Evolutionary conservation across 1,140 invertebrate genomes (phyloP).

Genomic region (Drosophila dunni): DNA sequence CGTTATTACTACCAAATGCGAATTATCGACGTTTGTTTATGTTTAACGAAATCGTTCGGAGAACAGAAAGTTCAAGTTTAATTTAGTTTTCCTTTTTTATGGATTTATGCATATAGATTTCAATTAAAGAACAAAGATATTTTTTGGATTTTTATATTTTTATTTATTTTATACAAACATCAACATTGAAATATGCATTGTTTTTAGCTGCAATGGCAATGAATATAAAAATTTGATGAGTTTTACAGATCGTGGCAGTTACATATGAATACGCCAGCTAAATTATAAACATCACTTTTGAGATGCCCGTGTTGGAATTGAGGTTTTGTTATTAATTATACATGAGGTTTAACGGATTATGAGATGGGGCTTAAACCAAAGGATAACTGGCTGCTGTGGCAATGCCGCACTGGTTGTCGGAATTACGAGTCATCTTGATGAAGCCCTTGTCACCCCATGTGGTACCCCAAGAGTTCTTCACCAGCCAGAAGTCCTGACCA

Average conservation of each 20-base stretch:
- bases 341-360: conserved; percentile 38
- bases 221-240: conserved; percentile 30
- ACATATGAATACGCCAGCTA: conserved; percentile 21
- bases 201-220: conserved; percentile 39
- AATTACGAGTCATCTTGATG: conserved; percentile 95
- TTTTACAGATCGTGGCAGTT: conserved; percentile 15
- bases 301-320: conserved; percentile 67
- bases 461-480: conserved; percentile 92
- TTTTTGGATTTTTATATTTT: conserved; percentile 40
- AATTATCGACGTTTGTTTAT: background rate
- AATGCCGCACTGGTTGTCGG: conserved; percentile 95
- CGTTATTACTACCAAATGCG: background rate
- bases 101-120: too few relatives aligned
- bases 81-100: background rate
- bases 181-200: conserved; percentile 48
- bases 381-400: conserved; percentile 93
- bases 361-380: conserved; percentile 87
- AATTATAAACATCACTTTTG: conserved; percentile 64
- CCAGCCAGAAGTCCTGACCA: conserved; percentile 87
- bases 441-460: conserved; percentile 95
- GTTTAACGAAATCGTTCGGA: background rate
- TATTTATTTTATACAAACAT: conserved; percentile 48
- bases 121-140: too few relatives aligned
- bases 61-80: too few relatives aligned
- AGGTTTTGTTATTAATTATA: conserved; percentile 26